Conservation (phyloP, 2,113 vertebrate genomes). For the Oncorhynchus clarkii region DNA sequence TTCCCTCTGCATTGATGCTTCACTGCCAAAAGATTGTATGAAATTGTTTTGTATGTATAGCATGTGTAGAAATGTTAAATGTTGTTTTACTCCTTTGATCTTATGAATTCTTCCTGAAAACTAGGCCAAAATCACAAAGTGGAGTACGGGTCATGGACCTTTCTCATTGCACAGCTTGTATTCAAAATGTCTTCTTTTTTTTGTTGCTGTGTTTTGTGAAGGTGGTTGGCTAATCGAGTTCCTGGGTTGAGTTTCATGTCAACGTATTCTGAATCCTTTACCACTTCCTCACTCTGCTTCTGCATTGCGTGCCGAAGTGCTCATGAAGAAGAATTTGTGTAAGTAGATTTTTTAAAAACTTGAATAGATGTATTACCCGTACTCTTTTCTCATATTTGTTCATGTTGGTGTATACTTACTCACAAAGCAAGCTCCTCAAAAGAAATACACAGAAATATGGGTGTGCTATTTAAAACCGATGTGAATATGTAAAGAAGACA, state of each 20-base stretch:
- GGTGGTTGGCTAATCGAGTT: not conserved
- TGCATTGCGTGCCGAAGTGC: constrained; percentile 62
- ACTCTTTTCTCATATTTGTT: not conserved
- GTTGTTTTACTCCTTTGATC: too few species aligned
- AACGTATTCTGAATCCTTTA: not conserved
- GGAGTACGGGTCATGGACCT: too few species aligned
- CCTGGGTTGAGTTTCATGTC: not conserved
- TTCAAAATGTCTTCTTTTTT: not conserved
- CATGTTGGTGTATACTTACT: not conserved
- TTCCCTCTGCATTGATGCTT: too few species aligned
- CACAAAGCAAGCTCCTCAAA: not conserved
- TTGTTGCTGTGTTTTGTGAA: not conserved
- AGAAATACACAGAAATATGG: not conserved
- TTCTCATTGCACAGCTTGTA: too few species aligned
- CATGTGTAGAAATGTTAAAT: too few species aligned
- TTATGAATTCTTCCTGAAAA: too few species aligned
- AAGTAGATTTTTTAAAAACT: constrained; percentile 28
- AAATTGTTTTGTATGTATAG: too few species aligned
- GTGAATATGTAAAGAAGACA: not conserved
- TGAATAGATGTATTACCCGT: not conserved
- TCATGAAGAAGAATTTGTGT: constrained; percentile 67
- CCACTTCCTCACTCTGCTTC: constrained; percentile 72
- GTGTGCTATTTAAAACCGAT: not conserved
- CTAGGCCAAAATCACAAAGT: too few species aligned
- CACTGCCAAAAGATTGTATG: too few species aligned